A percentile compares a stretch with the other conserved stretches of the same genome.
Evolutionary conservation across 2,797 vertebrate genomes (phyloP).

Genomic region (Psittacula derbiana): DNA sequence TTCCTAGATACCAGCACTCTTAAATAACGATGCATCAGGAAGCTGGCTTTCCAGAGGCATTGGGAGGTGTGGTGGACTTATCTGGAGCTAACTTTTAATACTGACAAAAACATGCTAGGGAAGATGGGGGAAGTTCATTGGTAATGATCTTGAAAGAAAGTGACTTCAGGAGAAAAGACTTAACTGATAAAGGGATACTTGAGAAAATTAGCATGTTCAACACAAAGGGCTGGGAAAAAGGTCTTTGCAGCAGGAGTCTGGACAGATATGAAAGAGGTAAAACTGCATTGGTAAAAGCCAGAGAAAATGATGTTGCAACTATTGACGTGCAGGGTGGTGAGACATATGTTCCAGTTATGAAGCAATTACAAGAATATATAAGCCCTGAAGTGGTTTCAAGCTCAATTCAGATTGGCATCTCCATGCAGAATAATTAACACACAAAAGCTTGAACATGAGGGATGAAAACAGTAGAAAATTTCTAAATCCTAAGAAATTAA

Average conservation of each 20-base stretch:
- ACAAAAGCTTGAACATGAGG: not conserved
- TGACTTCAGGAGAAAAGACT: not conserved
- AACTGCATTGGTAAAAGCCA: conserved; percentile 31
- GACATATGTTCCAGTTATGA: conserved; percentile 55
- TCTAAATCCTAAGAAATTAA: not conserved
- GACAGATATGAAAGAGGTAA: conserved; percentile 31
- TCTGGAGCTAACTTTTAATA: not conserved
- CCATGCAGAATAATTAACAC: not conserved
- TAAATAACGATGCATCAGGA: not conserved
- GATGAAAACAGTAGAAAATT: not conserved
- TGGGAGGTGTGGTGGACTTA: not conserved
- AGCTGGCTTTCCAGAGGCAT: not conserved
- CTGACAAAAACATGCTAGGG: not conserved
- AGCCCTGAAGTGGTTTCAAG: conserved; percentile 46
- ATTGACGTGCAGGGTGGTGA: conserved; percentile 43
- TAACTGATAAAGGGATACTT: not conserved
- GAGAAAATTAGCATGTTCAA: not conserved
- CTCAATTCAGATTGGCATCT: conserved; percentile 10
- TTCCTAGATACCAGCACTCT: not conserved
- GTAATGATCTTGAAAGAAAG: not conserved
- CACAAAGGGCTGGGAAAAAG: not conserved
- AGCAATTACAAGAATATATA: conserved; percentile 60
- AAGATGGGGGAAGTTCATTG: not conserved
- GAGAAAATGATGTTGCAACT: conserved; percentile 58
- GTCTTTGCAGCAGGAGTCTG: conserved; percentile 1